Base-by-base conservation (phyloP, 23 tunicate genomes). In the Phallusia fumigata region DNA sequence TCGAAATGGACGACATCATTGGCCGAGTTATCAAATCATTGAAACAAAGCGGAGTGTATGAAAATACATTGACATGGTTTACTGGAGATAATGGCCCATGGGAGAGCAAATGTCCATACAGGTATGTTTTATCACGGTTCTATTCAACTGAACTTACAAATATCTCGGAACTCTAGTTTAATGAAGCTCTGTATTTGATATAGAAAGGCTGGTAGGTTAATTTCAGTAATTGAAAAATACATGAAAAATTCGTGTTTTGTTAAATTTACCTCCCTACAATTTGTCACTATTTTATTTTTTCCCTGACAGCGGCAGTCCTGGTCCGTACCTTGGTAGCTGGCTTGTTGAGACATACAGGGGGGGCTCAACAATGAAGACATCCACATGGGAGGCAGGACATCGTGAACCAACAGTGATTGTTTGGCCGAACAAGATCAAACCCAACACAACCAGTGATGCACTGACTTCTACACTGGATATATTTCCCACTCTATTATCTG, bases 11-110 rank as follows among this genome's bases (percentile, higher is more conserved):
- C 74, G 91, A 92, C 65, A 64, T 92, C 18, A 87, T 92, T 24
- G 97, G 97, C 0, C 77, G 97, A 26, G 72, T 92, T 31, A 24
- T 87, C 10, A 53, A 30, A 24, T 50, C 88, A 35, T 34, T 92
- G 22, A 83, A 92, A 30, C 50, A 22, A n/a, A 65, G 36, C 28
- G 81, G 81, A 15, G n/a, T 80, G 52, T 83, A 79, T 53, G 86
- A 87, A 58, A 92, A 92, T 58, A 92, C 97, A 36, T 33, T 92
- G 50, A 92, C 86, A 33, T 87, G 91, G 97, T 92, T 92, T 75
- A 92, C 97, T 18, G 97, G 97, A 40, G 97, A 92, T 58, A 92
- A 92, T 76, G 97, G 97, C 6, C 97, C 97, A 0, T 92, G 97
- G 97, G 80, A 36, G 32, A 51, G 35, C 33, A 92, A 87, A 84